Base-by-base conservation (phyloP, 2,888 invertebrate genomes). In the Oscheius sp. region DNA sequence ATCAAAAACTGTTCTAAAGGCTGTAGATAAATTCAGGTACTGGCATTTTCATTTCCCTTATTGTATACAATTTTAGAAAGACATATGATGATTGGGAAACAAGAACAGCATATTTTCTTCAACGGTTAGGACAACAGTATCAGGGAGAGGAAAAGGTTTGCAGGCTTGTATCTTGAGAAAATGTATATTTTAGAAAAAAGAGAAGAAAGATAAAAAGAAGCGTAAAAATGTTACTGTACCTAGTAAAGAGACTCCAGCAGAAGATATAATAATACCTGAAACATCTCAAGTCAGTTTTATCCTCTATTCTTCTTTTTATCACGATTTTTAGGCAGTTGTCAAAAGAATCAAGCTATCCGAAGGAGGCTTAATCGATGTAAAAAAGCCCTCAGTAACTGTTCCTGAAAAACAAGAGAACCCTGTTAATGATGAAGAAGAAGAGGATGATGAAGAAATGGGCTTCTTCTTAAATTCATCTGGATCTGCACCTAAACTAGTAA, bases 271-370 rank as follows among this genome's bases (percentile, higher is more conserved):
- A 49, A 13, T 21, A 5, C 16, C n/a, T 5, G 49, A 49, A 49
- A 16, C 21, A 7, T 49, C 49, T 49, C 49, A 49, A 49, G 49
- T 49, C 21, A 18, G 49, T 7, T 49, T n/a, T n/a, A n/a, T n/a
- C n/a, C n/a, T n/a, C n/a, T n/a, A n/a, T n/a, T n/a, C n/a, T n/a
- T n/a, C 3, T 49, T 21, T 2, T 49, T 49, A 5, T 18, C 21
- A 49, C 21, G 16, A 5, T 41, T 61, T 61, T 43, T 45, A 61
- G 61, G 25, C 21, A 23, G 29, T 66, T 16, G 35, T 66, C 2
- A 66, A 66, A 27, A 46, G 25, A 49, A 35, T 66, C 27, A 66
- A 66, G 21, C 52, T 66, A 7, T 66, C 66, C 1, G 66, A 66
- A 52, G 66, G 66, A 5, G 66, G 66, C 12, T 13, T 29, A 16